Conservation (phyloP, 2,797 vertebrate species). For the Picus viridis region DNA sequence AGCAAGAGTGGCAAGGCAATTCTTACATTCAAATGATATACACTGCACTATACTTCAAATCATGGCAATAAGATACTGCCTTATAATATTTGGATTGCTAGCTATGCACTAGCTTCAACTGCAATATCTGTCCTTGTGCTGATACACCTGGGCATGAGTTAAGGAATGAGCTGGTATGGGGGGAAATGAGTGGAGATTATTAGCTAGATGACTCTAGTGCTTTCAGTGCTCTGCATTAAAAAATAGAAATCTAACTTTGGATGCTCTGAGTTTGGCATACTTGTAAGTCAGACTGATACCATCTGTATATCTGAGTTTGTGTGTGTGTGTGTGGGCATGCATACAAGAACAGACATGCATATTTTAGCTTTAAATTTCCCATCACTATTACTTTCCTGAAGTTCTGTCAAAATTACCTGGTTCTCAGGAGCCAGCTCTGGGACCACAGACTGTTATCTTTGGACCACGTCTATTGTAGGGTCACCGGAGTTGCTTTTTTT, state of each 20-base stretch:
- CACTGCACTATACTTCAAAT: not conserved
- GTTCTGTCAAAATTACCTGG: conserved; percentile 2
- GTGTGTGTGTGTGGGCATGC: too few relatives aligned
- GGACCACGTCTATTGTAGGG: not conserved
- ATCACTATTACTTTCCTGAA: not conserved
- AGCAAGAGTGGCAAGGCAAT: not conserved
- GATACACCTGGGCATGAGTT: not conserved
- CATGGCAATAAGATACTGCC: not conserved
- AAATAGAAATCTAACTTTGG: not conserved
- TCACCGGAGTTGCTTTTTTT: not conserved
- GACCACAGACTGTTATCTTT: not conserved
- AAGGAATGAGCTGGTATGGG: not conserved
- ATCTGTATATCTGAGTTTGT: not conserved
- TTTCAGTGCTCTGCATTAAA: not conserved
- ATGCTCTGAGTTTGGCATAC: not conserved
- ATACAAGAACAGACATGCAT: not conserved
- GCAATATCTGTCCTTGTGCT: not conserved
- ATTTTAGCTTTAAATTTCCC: not conserved
- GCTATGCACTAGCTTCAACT: not conserved
- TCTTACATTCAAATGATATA: not conserved
- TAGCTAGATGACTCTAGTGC: not conserved
- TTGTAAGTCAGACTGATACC: not conserved
- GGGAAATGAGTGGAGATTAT: not conserved
- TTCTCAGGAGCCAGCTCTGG: not conserved
- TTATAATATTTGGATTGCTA: not conserved